Evolutionary conservation across 2,797 vertebrate species (phyloP), one percentile per base, ranked within the genome.

Genomic region (Neosalanx taihuensis): DNA sequence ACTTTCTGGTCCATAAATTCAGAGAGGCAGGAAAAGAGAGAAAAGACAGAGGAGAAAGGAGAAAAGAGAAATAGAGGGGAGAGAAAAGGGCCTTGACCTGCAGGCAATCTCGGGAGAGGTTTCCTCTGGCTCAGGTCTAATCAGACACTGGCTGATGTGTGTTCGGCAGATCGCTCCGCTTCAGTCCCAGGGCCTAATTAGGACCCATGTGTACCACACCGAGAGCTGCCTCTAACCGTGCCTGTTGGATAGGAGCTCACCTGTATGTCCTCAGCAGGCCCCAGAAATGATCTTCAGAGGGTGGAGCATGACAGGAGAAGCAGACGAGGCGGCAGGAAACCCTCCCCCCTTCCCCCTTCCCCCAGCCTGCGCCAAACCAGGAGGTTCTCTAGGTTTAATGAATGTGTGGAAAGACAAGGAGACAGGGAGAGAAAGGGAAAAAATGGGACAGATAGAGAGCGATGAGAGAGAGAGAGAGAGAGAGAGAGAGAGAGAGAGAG

Each of bases 111-210:
- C 87, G 62, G 58, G 89, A 88, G 90, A 88, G 81, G 78, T 56
- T 70, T 80, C 85, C 81, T 69, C 79, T 15, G 57, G 79, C 83
- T 81, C 80, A 83, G 82, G 81, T 84, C 85, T 88, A 87, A 89
- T 86, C 87, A 89, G 84, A 85, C 81, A 81, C 80, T 75, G 77
- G 88, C 88, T 86, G 83, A 70, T 83, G 85, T 81, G 86, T 85
- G 86, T 87, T 83, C 79, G 79, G 4, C 79, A 87, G 84, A 82
- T 83, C 76, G 81, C 86, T 82, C 82, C 81, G 86, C 84, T 85
- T 69, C 86, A 89, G 81, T 86, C 88, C 87, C 80, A 75, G 78
- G 81, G 86, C 86, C 87, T 91, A 91, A 91, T 91, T 89, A 88
- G 87, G 87, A 88, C 86, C 88, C 89, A 84, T 86, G 88, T 86